phyloP scores from a whole-genome alignment of 1,140 invertebrate genomes.

The Calliopsis andreniformis region DNA sequence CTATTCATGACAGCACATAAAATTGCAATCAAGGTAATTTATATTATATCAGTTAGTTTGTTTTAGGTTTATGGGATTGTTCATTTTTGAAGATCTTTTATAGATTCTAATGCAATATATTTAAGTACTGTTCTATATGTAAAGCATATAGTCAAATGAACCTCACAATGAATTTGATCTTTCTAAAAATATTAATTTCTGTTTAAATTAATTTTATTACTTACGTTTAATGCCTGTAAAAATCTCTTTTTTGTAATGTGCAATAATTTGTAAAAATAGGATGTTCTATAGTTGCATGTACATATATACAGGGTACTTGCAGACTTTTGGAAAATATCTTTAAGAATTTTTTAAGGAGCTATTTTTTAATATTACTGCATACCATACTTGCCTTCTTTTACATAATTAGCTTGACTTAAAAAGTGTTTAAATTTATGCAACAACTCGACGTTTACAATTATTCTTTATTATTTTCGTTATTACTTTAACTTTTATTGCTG shows the following conservation, averaged over 20 bases:
- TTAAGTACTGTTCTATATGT: slow-evolving; percentile 36
- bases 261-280: slow-evolving; percentile 45
- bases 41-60: not conserved
- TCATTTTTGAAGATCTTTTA: slow-evolving; percentile 16
- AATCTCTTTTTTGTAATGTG: slow-evolving; percentile 9
- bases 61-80: slow-evolving; percentile 6
- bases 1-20: not conserved
- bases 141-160: slow-evolving; percentile 52
- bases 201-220: slow-evolving; percentile 16
- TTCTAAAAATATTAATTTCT: slow-evolving; percentile 36
- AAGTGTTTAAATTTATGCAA: not conserved
- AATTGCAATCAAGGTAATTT: slow-evolving; percentile 11
- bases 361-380: slow-evolving; percentile 7
- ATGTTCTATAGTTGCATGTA: slow-evolving; percentile 22
- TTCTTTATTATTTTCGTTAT: slow-evolving; percentile 18
- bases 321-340: slow-evolving; percentile 15
- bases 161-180: slow-evolving; percentile 43
- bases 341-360: slow-evolving; percentile 7
- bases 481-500: slow-evolving; percentile 13
- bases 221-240: slow-evolving; percentile 18
- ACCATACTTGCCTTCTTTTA: slow-evolving; percentile 17
- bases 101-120: slow-evolving; percentile 9
- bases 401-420: slow-evolving; percentile 29
- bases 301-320: slow-evolving; percentile 29
- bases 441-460: slow-evolving; percentile 14